Evolutionary conservation across 2,113 vertebrate genomes (phyloP).

Genomic region (Clarias batrachus): DNA sequence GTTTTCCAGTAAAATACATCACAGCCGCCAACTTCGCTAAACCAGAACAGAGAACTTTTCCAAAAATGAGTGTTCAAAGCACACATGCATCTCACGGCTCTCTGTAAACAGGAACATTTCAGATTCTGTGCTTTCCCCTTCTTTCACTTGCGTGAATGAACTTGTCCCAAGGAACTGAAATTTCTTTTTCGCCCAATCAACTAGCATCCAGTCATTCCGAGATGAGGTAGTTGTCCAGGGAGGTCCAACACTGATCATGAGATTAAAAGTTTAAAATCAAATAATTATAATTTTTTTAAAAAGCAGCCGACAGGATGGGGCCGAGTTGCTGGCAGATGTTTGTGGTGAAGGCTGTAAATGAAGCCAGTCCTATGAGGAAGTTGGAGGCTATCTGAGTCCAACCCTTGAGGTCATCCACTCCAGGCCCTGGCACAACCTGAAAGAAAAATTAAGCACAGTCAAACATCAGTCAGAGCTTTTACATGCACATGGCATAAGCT

Average conservation of each 20-base stretch:
- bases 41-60: slow-evolving; percentile 9
- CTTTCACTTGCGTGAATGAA: neutral
- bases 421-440: slow-evolving; percentile 93
- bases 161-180: neutral
- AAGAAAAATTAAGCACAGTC: neutral
- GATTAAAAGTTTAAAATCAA: slow-evolving; percentile 8
- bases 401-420: slow-evolving; percentile 99
- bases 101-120: slow-evolving; percentile 26
- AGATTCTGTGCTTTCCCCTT: neutral
- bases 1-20: neutral
- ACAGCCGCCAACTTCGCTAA: neutral
- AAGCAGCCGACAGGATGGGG: slow-evolving; percentile 28
- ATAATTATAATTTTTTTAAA: neutral
- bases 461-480: neutral
- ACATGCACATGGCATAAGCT: neutral
- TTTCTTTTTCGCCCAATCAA: slow-evolving; percentile 3
- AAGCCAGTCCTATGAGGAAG: slow-evolving; percentile 50
- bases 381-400: slow-evolving; percentile 91
- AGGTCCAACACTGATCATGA: slow-evolving; percentile 39
- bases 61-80: slow-evolving; percentile 8
- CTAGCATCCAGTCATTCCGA: slow-evolving; percentile 21
- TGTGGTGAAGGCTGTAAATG: slow-evolving; percentile 21
- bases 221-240: slow-evolving; percentile 53
- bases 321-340: slow-evolving; percentile 11
- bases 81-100: neutral